Evolutionary conservation across 1,140 invertebrate genomes (phyloP), one percentile per base, ranked within the genome.

Genomic region (Penaeus vannamei): DNA sequence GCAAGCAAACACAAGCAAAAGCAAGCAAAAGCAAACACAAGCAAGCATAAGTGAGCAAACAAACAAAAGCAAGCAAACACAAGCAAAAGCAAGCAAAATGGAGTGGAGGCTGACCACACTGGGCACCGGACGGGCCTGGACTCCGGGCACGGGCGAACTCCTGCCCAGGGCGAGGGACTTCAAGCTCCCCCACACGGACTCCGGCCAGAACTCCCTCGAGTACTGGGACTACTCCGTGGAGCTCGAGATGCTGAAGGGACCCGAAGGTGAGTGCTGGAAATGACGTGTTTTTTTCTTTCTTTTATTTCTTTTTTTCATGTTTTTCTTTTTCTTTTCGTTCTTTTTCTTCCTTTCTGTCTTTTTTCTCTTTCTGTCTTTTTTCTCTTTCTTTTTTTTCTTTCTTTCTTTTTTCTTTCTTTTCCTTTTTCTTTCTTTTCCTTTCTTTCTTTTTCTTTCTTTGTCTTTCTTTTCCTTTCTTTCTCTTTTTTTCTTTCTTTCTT

Each of bases 191-290:
- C 64, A 86, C 46, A 90, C 76, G 8, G 91, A 92, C 61, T 92
- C 91, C 17, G 92, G 87, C 0, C 93, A 96, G 85, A 96, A 95
- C 92, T 96, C 96, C 5, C 93, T 97, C 92, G 96, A 96, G 92
- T 95, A 95, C 92, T 97, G 96, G 96, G 96, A 96, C 94, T 97
- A 96, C 92, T 95, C 95, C 29, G 95, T 97, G 89, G 96, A 97
- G 92, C 92, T 97, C 92, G 96, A 96, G 93, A 96, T 95, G 93
- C 94, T 97, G 91, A 94, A 95, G 92, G 95, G 95, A 91, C 95
- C 95, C 86, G 94, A 96, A 96, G 95, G 95, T 96, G 92, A 92
- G 87, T n/a, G 36, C 10, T 46, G 61, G 23, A 23, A 36, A 32
- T n/a, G 0, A 0, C 3, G 12, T 22, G 12, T 72, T 32, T 23